Percentiles rank a stretch among this genome's conserved stretches.
phyloP scores from a whole-genome alignment of 2,113 vertebrate genomes.

The Acanthochromis polyacanthus region DNA sequence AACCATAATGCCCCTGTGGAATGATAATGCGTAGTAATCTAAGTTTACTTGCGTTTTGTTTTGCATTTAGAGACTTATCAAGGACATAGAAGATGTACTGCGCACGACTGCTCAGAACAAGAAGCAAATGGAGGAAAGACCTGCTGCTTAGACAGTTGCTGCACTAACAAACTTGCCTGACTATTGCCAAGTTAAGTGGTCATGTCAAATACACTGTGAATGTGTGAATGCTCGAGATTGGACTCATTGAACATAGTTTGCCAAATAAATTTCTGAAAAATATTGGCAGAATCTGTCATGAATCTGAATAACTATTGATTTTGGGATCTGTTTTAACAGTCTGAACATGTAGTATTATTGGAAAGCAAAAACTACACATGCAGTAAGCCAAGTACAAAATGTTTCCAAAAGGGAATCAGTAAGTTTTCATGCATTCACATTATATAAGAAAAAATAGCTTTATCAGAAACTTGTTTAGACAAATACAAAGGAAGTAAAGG shows the following conservation, averaged over 20 bases:
- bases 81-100: slow-evolving; percentile 85
- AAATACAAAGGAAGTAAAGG: too few species aligned
- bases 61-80: slow-evolving; percentile 83
- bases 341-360: slow-evolving; percentile 6
- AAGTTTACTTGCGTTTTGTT: slow-evolving; percentile 23
- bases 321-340: slow-evolving; percentile 2
- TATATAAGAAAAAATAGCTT: background rate
- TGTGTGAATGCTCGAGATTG: background rate
- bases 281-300: background rate
- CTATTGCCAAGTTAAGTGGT: slow-evolving; percentile 1
- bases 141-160: slow-evolving; percentile 22
- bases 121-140: slow-evolving; percentile 45
- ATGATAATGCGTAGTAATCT: slow-evolving; percentile 8
- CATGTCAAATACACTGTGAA: background rate
- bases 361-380: background rate
- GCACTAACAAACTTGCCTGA: background rate
- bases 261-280: slow-evolving; percentile 13
- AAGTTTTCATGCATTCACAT: background rate
- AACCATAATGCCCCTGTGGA: background rate
- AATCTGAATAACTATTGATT: background rate
- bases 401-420: background rate
- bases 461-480: too few species aligned
- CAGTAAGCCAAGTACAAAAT: too few species aligned
- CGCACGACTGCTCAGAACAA: slow-evolving; percentile 87
- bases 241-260: background rate